phyloP scores from a whole-genome alignment of 2,888 invertebrate species.

The Anoncus sp. region DNA sequence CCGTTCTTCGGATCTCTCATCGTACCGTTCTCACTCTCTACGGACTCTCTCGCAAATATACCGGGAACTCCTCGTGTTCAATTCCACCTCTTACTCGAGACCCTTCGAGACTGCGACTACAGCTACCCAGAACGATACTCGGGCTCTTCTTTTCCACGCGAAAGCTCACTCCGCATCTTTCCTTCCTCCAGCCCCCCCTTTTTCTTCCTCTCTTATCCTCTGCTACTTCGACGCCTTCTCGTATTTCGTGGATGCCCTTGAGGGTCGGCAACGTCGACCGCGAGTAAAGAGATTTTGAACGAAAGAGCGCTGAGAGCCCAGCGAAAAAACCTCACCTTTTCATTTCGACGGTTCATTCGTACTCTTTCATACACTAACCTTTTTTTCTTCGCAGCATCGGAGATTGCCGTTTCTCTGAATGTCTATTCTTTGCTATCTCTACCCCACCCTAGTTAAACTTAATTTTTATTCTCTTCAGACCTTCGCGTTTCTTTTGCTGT shows the following conservation, averaged over 20 bases:
- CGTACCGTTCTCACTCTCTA: conserved; percentile 42
- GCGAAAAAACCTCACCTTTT: conserved; percentile 42
- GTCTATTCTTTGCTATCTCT: conserved; percentile 30
- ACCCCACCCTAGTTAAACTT: conserved; percentile 40
- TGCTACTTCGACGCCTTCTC: conserved; percentile 38
- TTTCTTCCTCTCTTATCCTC: conserved; percentile 29
- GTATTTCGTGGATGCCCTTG: conserved; percentile 47
- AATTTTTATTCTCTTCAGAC: conserved; percentile 32
- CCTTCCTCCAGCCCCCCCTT: conserved; percentile 9
- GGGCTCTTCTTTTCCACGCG: conserved; percentile 21
- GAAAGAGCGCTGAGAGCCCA: conserved; percentile 27
- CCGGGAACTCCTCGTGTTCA: conserved; percentile 47
- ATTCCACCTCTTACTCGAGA: conserved; percentile 47
- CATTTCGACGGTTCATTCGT: conserved; percentile 54
- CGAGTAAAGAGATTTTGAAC: conserved; percentile 42
- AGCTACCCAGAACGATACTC: conserved; percentile 23
- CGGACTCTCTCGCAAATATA: conserved; percentile 51
- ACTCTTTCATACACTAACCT: conserved; percentile 30
- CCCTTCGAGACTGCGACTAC: conserved; percentile 48
- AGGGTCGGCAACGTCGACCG: conserved; percentile 36
- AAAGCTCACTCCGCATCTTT: conserved; percentile 56
- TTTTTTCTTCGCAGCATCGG: conserved; percentile 32
- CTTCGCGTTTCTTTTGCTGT: conserved; percentile 31
- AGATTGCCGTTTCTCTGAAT: conserved; percentile 8
- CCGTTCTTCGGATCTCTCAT: conserved; percentile 47